Evolutionary conservation across 2,113 vertebrate genomes (phyloP).

Genomic region (Forbesichthys papilliferus): DNA sequence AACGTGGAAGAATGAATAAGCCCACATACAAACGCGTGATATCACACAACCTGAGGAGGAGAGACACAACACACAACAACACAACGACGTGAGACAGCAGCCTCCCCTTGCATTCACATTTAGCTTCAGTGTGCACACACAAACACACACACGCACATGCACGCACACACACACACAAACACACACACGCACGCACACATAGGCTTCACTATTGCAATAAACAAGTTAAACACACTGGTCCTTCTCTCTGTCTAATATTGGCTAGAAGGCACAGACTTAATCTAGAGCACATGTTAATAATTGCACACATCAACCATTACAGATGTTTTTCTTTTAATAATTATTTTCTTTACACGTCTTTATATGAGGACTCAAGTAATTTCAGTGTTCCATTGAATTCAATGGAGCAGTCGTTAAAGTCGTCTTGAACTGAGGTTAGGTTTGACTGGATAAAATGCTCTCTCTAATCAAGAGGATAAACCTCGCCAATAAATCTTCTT

Average conservation of each 20-base stretch:
- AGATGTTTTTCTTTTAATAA: no score
- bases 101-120: background rate
- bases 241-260: background rate
- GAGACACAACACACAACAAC: slow-evolving; percentile 71
- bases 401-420: background rate
- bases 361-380: no score
- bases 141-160: slow-evolving; percentile 17
- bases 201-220: no score
- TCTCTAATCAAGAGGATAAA: slow-evolving; percentile 20
- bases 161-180: slow-evolving; percentile 31
- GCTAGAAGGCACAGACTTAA: background rate
- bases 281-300: background rate
- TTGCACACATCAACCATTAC: no score
- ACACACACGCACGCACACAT: slow-evolving; percentile 27
- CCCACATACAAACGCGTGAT: slow-evolving; percentile 84
- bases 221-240: slow-evolving; percentile 14
- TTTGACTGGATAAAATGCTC: slow-evolving; percentile 34
- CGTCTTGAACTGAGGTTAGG: slow-evolving; percentile 34
- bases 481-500: background rate
- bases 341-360: no score
- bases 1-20: slow-evolving; percentile 79
- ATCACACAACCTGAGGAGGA: slow-evolving; percentile 84
- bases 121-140: background rate
- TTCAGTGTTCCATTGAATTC: no score
- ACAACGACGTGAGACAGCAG: slow-evolving; percentile 79